phyloP scores from a whole-genome alignment of 2,113 vertebrate genomes.

The Neomonachus schauinslandi region DNA sequence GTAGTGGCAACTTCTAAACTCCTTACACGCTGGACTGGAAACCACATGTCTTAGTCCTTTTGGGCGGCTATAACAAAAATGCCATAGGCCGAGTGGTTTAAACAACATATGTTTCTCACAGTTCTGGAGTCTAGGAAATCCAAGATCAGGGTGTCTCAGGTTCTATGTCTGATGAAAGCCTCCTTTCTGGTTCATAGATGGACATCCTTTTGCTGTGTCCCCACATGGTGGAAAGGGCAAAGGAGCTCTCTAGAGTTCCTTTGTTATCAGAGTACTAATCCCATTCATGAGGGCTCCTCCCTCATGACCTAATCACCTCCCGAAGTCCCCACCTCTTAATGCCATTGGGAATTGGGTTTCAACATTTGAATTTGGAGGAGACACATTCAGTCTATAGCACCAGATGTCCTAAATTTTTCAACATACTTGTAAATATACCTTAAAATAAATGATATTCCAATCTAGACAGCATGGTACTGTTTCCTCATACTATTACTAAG shows the following conservation, averaged over 20 bases:
- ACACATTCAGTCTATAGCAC: background rate
- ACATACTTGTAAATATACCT: background rate
- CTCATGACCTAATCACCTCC: background rate
- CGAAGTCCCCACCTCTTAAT: background rate
- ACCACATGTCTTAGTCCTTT: background rate
- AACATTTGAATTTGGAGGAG: background rate
- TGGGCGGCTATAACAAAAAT: background rate
- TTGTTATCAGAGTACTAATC: background rate
- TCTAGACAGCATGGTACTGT: background rate
- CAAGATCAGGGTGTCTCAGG: background rate
- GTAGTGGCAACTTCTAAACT: background rate
- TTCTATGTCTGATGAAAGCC: background rate
- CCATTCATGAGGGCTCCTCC: background rate
- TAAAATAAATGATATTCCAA: conserved; percentile 20
- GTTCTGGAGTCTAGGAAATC: background rate
- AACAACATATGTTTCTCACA: background rate
- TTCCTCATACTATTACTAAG: conserved; percentile 1
- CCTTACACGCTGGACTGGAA: background rate
- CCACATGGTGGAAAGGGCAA: background rate
- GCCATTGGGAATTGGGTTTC: background rate
- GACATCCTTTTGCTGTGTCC: background rate
- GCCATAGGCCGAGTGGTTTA: background rate
- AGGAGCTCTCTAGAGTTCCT: background rate
- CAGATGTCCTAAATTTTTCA: conserved; percentile 21
- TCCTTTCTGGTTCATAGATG: background rate